Percentiles rank a stretch among this genome's conserved stretches.
phyloP scores from a whole-genome alignment of 2,797 vertebrate species.

The Streptopelia turtur region DNA sequence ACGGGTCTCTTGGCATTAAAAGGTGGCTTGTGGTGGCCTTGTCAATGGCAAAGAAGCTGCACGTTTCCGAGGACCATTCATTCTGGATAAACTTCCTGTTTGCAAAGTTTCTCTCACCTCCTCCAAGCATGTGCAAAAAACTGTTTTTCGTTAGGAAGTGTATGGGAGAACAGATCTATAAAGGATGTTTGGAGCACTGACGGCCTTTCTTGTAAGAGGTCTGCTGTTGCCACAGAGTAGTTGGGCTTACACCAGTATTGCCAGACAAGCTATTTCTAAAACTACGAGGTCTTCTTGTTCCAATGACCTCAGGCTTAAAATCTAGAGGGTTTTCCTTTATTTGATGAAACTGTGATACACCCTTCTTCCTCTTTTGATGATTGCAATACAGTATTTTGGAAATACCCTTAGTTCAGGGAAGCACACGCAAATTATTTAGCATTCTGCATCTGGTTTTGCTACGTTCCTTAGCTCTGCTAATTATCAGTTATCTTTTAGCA shows the following conservation, averaged over 20 bases:
- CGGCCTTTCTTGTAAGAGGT: not conserved
- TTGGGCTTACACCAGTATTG: not conserved
- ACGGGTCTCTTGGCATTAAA: rapidly evolving
- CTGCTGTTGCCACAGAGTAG: rapidly evolving
- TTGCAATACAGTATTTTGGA: conserved; percentile 20
- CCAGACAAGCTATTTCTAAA: not conserved
- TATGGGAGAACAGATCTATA: not conserved
- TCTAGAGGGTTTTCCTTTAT: conserved; percentile 6
- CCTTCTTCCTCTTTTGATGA: conserved; percentile 56
- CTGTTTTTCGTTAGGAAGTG: not conserved
- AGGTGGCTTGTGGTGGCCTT: not conserved
- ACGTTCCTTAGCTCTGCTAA: not conserved
- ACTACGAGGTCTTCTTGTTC: not conserved
- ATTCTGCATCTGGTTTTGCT: not conserved
- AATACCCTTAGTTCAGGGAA: conserved; percentile 35
- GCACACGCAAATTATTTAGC: not conserved
- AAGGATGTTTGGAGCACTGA: not conserved
- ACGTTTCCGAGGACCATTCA: rapidly evolving
- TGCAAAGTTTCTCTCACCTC: not conserved
- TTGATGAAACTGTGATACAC: not conserved
- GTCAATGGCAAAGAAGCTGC: not conserved
- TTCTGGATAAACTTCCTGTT: not conserved
- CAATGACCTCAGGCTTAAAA: not conserved
- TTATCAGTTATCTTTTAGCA: conserved; percentile 10
- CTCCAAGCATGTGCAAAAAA: rapidly evolving